A percentile compares a stretch with the other conserved stretches of the same genome.
phyloP scores from a whole-genome alignment of 2,888 invertebrate species.

The Clanis bilineata region DNA sequence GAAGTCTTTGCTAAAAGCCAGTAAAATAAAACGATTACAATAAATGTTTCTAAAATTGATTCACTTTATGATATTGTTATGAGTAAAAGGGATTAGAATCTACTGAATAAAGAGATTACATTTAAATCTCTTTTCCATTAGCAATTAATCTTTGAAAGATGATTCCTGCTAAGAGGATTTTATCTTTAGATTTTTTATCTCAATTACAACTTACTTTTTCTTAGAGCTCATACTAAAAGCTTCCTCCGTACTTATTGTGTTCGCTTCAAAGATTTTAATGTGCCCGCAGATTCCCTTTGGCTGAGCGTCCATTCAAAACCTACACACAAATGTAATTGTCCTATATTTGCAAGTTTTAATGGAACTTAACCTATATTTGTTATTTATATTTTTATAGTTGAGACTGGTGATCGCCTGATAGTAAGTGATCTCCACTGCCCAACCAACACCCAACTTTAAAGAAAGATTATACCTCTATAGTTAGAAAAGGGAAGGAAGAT shows the following conservation, averaged over 20 bases:
- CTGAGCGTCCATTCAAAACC: background rate
- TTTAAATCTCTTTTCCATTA: conserved; percentile 44
- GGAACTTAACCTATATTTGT: background rate
- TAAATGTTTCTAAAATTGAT: background rate
- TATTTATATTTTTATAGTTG: background rate
- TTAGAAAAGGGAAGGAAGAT: too few species aligned
- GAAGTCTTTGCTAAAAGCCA: background rate
- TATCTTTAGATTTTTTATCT: conserved; percentile 37
- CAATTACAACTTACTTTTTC: conserved; percentile 19
- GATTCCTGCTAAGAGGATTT: conserved; percentile 33
- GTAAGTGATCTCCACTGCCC: too few species aligned
- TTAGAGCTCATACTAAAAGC: conserved; percentile 30
- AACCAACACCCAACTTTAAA: too few species aligned
- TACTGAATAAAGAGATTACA: conserved; percentile 25
- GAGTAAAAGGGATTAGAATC: conserved; percentile 8
- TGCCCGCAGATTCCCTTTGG: background rate
- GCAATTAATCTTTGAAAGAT: conserved; percentile 47
- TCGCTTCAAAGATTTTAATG: conserved; percentile 19
- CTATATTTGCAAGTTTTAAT: background rate
- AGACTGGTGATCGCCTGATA: too few species aligned
- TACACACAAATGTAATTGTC: background rate
- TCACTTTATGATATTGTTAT: background rate
- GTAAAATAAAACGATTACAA: background rate
- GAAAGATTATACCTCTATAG: too few species aligned
- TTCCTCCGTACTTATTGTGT: conserved; percentile 27